A percentile compares a stretch with the other conserved stretches of the same genome.
These are phyloP conservation scores for Notolabrus celidotus DNA, from an alignment of 2,797 vertebrate species.

Conservation along the genomic window DNA sequence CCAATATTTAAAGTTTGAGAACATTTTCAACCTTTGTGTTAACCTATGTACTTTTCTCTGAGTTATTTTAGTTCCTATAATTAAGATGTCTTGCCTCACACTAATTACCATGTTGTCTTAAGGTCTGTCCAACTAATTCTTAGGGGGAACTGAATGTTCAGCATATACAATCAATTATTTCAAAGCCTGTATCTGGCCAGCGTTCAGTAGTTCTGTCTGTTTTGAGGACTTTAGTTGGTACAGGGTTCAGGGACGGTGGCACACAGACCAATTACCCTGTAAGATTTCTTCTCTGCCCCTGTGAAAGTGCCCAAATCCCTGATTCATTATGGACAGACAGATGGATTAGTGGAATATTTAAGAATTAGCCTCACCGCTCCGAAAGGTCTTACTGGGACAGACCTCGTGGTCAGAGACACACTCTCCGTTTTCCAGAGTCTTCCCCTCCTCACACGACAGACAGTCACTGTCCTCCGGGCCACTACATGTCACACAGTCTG, in stretches of 20 bases:
- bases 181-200: conserved; percentile 50
- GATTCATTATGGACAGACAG: conserved; percentile 73
- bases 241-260: conserved; percentile 61
- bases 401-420: conserved; percentile 78
- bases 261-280: conserved; percentile 79
- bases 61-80: conserved; percentile 63
- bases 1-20: conserved; percentile 35
- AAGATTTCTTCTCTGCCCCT: conserved; percentile 67
- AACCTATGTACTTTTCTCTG: conserved; percentile 56
- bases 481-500: conserved; percentile 84
- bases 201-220: conserved; percentile 37
- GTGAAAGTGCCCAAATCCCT: conserved; percentile 75
- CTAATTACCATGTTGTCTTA: conserved; percentile 71
- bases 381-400: conserved; percentile 80
- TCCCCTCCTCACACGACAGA: conserved; percentile 77
- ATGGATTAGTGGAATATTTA: conserved; percentile 64
- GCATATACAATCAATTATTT: conserved; percentile 63
- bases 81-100: conserved; percentile 59
- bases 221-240: conserved; percentile 44
- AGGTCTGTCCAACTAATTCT: conserved; percentile 57
- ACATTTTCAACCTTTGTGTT: conserved; percentile 42
- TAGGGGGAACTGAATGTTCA: conserved; percentile 55
- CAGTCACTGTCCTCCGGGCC: conserved; percentile 84
- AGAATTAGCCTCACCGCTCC: conserved; percentile 77
- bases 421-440: conserved; percentile 64